phyloP scores from a whole-genome alignment of 2,113 vertebrate species.

The Ifrita kowaldi region DNA sequence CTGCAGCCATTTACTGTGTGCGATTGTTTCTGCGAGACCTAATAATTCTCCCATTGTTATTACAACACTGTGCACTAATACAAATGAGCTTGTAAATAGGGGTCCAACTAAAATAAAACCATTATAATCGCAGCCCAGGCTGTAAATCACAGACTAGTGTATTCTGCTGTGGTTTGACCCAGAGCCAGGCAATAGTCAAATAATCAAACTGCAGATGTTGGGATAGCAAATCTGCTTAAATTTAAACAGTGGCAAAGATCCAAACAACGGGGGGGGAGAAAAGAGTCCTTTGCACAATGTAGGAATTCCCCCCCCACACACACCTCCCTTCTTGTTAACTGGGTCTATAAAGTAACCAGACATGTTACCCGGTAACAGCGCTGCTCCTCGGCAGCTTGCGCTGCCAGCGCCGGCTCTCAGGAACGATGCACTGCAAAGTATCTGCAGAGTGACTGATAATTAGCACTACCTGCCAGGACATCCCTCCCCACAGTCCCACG shows the following conservation, averaged over 20 bases:
- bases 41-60: slow-evolving; percentile 73
- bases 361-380: slow-evolving; percentile 18
- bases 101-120: slow-evolving; percentile 74
- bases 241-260: slow-evolving; percentile 73
- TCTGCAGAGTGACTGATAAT: background rate
- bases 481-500: fast-evolving
- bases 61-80: slow-evolving; percentile 67
- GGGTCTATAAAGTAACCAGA: slow-evolving; percentile 66
- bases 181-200: slow-evolving; percentile 79
- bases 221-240: slow-evolving; percentile 73
- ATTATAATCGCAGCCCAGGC: slow-evolving; percentile 70
- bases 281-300: slow-evolving; percentile 34
- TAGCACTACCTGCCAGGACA: background rate
- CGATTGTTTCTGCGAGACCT: slow-evolving; percentile 65
- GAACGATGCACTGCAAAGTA: background rate
- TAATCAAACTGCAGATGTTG: slow-evolving; percentile 79
- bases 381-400: background rate
- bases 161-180: slow-evolving; percentile 74
- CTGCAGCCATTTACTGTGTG: slow-evolving; percentile 51
- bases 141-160: slow-evolving; percentile 73
- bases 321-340: slow-evolving; percentile 22
- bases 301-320: slow-evolving; percentile 29
- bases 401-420: background rate
- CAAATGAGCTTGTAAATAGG: slow-evolving; percentile 73
- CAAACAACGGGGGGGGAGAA: slow-evolving; percentile 18